Evolutionary conservation across 2,888 invertebrate genomes (phyloP).

Genomic region (Ectemnius continuus): DNA sequence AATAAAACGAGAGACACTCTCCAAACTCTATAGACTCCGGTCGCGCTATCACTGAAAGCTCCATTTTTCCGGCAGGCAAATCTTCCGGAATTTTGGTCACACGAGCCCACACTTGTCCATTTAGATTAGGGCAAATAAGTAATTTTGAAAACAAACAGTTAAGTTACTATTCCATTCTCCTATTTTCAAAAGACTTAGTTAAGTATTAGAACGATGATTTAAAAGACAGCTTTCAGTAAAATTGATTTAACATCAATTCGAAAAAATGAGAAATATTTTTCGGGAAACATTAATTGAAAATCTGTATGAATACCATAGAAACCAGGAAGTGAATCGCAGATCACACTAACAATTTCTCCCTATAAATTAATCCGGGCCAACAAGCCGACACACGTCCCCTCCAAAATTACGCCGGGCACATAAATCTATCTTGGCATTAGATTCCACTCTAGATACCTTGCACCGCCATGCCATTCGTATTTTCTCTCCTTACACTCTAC

Average conservation of each 20-base stretch:
- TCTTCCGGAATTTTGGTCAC: conserved; percentile 30
- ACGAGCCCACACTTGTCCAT: conserved; percentile 6
- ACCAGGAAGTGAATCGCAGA: neutral
- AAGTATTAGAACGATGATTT: too few species aligned
- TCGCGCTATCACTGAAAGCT: conserved; percentile 4
- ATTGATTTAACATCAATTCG: too few species aligned
- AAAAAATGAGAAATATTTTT: too few species aligned
- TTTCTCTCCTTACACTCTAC: too few species aligned
- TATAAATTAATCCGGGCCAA: conserved; percentile 3
- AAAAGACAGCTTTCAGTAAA: too few species aligned
- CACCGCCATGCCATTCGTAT: neutral
- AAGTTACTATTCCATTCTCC: too few species aligned
- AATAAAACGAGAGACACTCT: conserved; percentile 34
- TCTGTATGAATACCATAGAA: too few species aligned
- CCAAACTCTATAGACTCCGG: conserved; percentile 9
- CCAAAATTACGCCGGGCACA: conserved; percentile 11
- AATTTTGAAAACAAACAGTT: conserved; percentile 24
- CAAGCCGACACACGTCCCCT: conserved; percentile 10
- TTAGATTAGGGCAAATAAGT: conserved; percentile 46
- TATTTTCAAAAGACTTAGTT: too few species aligned
- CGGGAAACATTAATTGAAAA: too few species aligned
- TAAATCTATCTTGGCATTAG: conserved; percentile 20
- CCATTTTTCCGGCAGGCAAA: conserved; percentile 23
- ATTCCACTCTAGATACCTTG: conserved; percentile 5
- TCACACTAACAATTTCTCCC: neutral